Base-by-base conservation (phyloP, 2,888 invertebrate genomes). In the Flexamia atlantica region DNA sequence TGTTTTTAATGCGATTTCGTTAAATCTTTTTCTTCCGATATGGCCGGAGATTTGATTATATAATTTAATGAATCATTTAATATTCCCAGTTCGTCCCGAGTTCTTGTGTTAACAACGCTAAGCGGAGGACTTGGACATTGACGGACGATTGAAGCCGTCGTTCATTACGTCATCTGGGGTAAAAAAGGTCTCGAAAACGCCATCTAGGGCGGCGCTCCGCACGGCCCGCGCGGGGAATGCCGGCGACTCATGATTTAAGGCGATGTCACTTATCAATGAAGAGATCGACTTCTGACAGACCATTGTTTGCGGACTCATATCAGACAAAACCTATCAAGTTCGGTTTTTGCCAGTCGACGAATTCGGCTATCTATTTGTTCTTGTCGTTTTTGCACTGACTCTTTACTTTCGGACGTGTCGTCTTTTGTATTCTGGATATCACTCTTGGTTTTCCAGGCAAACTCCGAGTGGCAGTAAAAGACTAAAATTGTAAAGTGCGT, bases 181-280 rank as follows among this genome's bases (percentile, higher is more conserved):
- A 76, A 76, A 76, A 76, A 76, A 20, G n/a, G 25, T 14, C 76
- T n/a, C 28, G 20, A 28, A 76, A 32, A n/a, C 20, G 57, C 79
- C 79, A 32, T 79, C 30, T 79, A 79, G 23, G 79, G 79, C 79
- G n/a, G 74, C 70, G 70, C 70, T 30, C 4, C 32, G 32, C 32
- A 28, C 46, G 12, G 30, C n/a, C 9, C 32, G 17, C n/a, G 10
- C 46, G 46, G 30, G 17, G 70, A 70, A 70, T 70, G 70, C 40
- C 1, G 70, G 20, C 70, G 23, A 17, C 40, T 70, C 70, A 72
- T 72, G 72, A 72, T 72, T 72, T 40, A 72, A 72, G 28, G 57
- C 57, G 17, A 57, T 50, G 50, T 32, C 57, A 79, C 79, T 79
- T 76, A 79, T 79, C 79, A 57, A 79, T 79, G 79, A 79, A 79